Percentiles rank a stretch among this genome's conserved stretches.
phyloP scores from a whole-genome alignment of 2,888 invertebrate genomes.

The Mactromeris polynyma region DNA sequence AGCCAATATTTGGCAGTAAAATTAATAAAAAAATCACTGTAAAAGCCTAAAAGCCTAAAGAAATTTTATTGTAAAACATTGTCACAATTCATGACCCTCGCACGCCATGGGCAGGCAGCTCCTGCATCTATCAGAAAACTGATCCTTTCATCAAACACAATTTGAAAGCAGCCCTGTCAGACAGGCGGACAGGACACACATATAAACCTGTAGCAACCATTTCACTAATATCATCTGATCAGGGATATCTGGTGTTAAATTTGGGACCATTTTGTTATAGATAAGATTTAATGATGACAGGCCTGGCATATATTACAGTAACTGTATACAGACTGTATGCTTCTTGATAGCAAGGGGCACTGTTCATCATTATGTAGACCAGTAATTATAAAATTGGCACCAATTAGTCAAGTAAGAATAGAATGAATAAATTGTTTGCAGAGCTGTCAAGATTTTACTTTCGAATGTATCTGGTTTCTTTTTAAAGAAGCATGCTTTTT shows the following conservation, averaged over 20 bases:
- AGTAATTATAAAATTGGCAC: conserved; percentile 13
- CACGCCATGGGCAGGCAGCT: no score
- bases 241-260: conserved; percentile 23
- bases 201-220: conserved; percentile 1
- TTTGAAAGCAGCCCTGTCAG: conserved; percentile 18
- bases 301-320: neutral
- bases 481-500: neutral
- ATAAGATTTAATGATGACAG: conserved; percentile 28
- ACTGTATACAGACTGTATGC: neutral
- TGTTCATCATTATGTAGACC: conserved; percentile 15
- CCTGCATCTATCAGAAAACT: conserved; percentile 1
- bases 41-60: no score
- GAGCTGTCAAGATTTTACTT: conserved; percentile 9
- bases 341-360: neutral
- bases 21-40: no score
- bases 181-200: conserved; percentile 18
- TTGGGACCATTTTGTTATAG: conserved; percentile 24
- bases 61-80: no score
- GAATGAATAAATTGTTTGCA: neutral
- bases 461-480: neutral
- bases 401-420: conserved; percentile 17
- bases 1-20: no score
- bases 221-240: neutral
- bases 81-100: neutral
- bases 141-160: conserved; percentile 7